Evolutionary conservation across 2,797 vertebrate genomes (phyloP).

Genomic region (Dendrocincla fuliginosa): DNA sequence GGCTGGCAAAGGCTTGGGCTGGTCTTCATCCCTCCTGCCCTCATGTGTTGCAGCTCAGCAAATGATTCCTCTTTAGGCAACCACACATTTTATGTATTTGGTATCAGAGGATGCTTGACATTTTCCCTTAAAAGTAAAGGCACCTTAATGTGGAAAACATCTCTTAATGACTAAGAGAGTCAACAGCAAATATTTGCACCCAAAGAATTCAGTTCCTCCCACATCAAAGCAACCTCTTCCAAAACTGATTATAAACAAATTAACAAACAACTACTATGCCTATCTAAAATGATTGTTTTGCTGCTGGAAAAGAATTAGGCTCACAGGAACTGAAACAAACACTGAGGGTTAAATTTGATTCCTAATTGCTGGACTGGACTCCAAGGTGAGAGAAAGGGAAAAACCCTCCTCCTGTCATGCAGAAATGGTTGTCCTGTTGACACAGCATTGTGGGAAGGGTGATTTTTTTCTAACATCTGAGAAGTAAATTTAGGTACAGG

Average conservation of each 20-base stretch:
- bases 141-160: conserved; percentile 13
- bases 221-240: conserved; percentile 25
- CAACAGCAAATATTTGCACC: conserved; percentile 8
- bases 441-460: background rate
- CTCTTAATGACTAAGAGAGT: conserved; percentile 39
- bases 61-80: background rate
- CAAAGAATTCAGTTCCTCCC: conserved; percentile 49
- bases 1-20: background rate
- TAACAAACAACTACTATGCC: conserved; percentile 16
- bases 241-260: conserved; percentile 53
- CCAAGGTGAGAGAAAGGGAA: background rate
- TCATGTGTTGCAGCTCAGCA: background rate
- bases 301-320: background rate
- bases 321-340: background rate
- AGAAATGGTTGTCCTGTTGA: background rate
- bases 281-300: conserved; percentile 35
- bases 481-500: background rate
- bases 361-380: background rate
- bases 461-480: background rate
- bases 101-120: background rate
- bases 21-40: background rate
- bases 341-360: background rate
- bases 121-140: conserved; percentile 43
- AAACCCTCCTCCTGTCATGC: background rate
- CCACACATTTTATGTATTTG: background rate